Percentiles rank a stretch among this genome's conserved stretches.
Evolutionary conservation across 1,140 invertebrate species (phyloP).

Genomic region (Drosophila nigromelanica): DNA sequence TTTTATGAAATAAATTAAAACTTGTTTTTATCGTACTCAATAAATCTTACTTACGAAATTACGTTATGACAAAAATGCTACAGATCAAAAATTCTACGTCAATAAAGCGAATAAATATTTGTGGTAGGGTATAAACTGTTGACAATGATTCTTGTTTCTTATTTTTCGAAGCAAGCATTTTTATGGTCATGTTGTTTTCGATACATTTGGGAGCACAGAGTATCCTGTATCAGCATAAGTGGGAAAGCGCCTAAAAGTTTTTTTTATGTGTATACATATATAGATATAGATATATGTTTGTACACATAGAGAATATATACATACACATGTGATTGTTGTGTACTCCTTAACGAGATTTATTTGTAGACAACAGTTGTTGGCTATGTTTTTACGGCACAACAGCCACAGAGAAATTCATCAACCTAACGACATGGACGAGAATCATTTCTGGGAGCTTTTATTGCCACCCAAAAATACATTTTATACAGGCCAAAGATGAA

Average conservation of each 20-base stretch:
- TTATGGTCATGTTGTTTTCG: slow-evolving; percentile 45
- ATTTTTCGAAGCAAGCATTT: slow-evolving; percentile 36
- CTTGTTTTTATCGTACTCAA: too few species aligned
- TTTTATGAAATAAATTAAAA: too few species aligned
- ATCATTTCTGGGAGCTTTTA: slow-evolving; percentile 63
- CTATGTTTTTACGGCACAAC: slow-evolving; percentile 73
- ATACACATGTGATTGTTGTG: slow-evolving; percentile 7
- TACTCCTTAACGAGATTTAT: slow-evolving; percentile 77
- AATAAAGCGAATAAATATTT: neutral
- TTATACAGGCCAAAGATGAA: slow-evolving; percentile 71
- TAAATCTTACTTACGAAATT: too few species aligned
- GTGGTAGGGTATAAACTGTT: slow-evolving; percentile 17
- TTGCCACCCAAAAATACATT: slow-evolving; percentile 80
- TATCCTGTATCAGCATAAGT: slow-evolving; percentile 52
- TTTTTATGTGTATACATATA: slow-evolving; percentile 16
- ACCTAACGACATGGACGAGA: slow-evolving; percentile 69
- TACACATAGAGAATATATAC: neutral
- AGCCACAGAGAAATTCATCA: slow-evolving; percentile 73
- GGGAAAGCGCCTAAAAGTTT: slow-evolving; percentile 16
- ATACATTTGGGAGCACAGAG: slow-evolving; percentile 25
- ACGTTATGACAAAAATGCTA: too few species aligned
- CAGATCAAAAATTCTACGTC: too few species aligned
- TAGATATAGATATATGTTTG: slow-evolving; percentile 16
- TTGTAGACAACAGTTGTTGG: slow-evolving; percentile 81
- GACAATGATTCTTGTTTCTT: slow-evolving; percentile 3